Evolutionary conservation across 2,113 vertebrate genomes (phyloP), one percentile per base, ranked within the genome.

Genomic region (Corythoichthys intestinalis): DNA sequence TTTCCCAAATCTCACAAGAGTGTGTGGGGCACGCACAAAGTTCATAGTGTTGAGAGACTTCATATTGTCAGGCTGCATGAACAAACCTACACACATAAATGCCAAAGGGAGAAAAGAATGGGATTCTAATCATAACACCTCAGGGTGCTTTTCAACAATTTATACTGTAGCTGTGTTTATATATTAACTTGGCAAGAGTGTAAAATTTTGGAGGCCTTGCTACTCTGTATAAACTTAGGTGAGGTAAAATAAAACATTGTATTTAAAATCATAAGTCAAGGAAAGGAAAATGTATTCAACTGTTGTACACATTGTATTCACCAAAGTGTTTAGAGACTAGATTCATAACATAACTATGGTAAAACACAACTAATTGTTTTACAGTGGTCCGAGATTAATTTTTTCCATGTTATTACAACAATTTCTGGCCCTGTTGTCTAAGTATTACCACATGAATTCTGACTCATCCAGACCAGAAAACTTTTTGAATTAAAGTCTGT

Each of bases 61-160:
- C 41, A 6, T 28, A 28, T 34, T 28, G 60, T 46, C 39, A 20
- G 10, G 17, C 41, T 20, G 8, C 60, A 2, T 28, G 41, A n/a
- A 46, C 39, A 46, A 62, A 13, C 12, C 46, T 17, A 47, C 46
- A 37, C 9, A 49, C 13, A 37, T 34, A 34, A 35, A 65, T 50
- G 63, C 28, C 63, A 65, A 35, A 28, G n/a, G 44, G 6, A 28
- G 60, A 62, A 62, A 62, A 61, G 35, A 20, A 61, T 61, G 59
- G 38, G 4, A n/a, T 61, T 61, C 9, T 5, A n/a, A 61, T 61
- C 59, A 44, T 61, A 61, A 61, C 39, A 44, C 15, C 59, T 61
- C 59, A 61, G 38, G 59, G 39, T 44, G n/a, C 10, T 35, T 34
- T 65, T 65, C 28, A 49, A 50, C 47, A 65, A 37, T 65, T 38